phyloP scores from a whole-genome alignment of 2,888 invertebrate species.

The Eristalis pertinax region DNA sequence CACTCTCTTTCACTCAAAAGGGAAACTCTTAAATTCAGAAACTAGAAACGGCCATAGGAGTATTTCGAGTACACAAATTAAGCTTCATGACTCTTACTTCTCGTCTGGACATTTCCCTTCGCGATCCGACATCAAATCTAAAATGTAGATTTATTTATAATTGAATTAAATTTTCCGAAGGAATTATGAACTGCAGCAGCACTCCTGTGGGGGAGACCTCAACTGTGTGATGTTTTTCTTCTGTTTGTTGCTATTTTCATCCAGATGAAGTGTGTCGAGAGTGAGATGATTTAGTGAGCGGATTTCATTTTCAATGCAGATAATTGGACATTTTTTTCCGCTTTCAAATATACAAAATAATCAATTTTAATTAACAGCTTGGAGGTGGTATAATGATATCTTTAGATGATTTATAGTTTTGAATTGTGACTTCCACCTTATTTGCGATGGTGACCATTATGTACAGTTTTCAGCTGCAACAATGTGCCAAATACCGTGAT shows the following conservation, averaged over 20 bases:
- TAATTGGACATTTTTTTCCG: slow-evolving; percentile 71
- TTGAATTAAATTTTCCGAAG: slow-evolving; percentile 66
- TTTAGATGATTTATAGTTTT: neutral
- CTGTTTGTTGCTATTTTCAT: slow-evolving; percentile 37
- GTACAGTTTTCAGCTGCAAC: no score
- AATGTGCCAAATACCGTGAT: no score
- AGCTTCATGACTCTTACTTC: neutral
- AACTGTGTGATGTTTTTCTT: neutral
- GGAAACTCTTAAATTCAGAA: slow-evolving; percentile 54
- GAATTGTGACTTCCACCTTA: neutral
- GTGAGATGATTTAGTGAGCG: neutral
- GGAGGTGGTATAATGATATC: neutral
- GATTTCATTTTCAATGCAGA: slow-evolving; percentile 1
- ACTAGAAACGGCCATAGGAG: slow-evolving; percentile 27
- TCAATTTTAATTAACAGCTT: slow-evolving; percentile 40
- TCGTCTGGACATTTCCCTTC: neutral
- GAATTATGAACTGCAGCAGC: slow-evolving; percentile 62
- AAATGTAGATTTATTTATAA: slow-evolving; percentile 62
- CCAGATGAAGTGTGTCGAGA: neutral
- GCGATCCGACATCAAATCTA: slow-evolving; percentile 32
- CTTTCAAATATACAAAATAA: slow-evolving; percentile 62
- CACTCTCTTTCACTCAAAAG: slow-evolving; percentile 23
- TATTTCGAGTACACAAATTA: slow-evolving; percentile 26
- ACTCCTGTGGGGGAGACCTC: slow-evolving; percentile 41
- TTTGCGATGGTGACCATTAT: no score